These are phyloP conservation scores for Acanthiza pusilla DNA, from an alignment of 2,797 vertebrate species.

Conservation along the genomic window DNA sequence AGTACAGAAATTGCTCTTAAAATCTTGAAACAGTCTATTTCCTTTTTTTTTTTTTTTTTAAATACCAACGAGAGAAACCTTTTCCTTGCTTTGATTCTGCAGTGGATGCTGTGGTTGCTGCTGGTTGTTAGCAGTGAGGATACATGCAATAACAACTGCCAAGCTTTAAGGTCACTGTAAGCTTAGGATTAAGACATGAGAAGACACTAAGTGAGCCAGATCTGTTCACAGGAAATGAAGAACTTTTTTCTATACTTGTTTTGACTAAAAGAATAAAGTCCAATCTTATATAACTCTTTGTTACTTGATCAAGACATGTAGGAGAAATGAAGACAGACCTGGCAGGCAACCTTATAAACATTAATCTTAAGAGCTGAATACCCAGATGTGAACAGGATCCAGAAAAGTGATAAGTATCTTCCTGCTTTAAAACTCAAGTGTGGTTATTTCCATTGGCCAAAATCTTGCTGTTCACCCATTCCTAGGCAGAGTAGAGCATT, in stretches of 20 bases:
- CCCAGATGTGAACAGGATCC: neutral
- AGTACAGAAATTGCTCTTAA: slow-evolving; percentile 24
- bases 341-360: neutral
- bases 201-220: slow-evolving; percentile 2
- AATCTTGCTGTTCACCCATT: neutral
- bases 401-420: neutral
- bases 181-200: neutral
- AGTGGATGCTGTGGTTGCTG: neutral
- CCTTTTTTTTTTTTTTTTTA: neutral
- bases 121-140: neutral
- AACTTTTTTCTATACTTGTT: slow-evolving; percentile 7
- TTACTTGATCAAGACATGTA: neutral
- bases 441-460: neutral
- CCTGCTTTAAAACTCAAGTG: neutral
- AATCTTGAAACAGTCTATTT: neutral
- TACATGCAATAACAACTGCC: neutral
- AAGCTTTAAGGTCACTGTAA: neutral
- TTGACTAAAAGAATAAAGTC: slow-evolving; percentile 1
- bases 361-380: neutral
- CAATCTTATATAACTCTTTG: neutral
- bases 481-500: neutral
- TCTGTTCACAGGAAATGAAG: neutral
- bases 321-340: neutral
- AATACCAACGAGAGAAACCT: neutral
- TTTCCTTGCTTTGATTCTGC: neutral